phyloP scores from a whole-genome alignment of 2,113 vertebrate genomes.

The Mionectes macconnelli region DNA sequence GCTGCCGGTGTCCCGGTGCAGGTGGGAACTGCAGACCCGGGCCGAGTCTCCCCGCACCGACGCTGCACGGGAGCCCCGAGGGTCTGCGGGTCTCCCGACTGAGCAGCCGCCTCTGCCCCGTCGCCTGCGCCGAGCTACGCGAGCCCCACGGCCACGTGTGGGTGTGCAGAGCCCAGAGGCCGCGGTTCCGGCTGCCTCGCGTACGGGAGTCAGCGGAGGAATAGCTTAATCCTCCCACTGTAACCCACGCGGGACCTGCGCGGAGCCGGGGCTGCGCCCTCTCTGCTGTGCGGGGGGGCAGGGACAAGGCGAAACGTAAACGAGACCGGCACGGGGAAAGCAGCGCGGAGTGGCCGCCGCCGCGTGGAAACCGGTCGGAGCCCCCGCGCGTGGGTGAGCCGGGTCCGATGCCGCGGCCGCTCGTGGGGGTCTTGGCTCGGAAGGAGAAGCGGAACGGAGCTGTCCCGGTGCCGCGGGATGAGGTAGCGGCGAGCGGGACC shows the following conservation, averaged over 20 bases:
- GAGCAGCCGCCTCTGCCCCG: background rate
- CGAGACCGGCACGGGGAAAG: constrained; percentile 1
- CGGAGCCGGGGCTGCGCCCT: too few species aligned
- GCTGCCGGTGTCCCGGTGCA: background rate
- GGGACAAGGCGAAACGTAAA: background rate
- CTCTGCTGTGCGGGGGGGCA: background rate
- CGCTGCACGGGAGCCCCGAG: background rate
- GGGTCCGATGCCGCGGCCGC: background rate
- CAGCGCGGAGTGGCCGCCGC: background rate
- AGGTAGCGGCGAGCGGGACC: background rate
- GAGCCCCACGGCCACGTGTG: background rate
- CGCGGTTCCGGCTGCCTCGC: background rate
- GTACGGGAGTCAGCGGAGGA: background rate
- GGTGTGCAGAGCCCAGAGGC: background rate
- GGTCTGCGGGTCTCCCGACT: background rate
- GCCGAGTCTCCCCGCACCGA: background rate
- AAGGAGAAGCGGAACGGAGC: background rate
- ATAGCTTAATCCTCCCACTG: background rate
- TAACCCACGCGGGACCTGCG: background rate
- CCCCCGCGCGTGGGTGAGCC: background rate
- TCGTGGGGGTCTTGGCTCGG: background rate
- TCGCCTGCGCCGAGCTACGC: background rate
- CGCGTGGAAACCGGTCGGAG: background rate
- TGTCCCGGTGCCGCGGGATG: background rate
- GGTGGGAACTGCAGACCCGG: too few species aligned